Evolutionary conservation across 2,113 vertebrate species (phyloP), one percentile per base, ranked within the genome.

Genomic region (Colistium nudipinnis): DNA sequence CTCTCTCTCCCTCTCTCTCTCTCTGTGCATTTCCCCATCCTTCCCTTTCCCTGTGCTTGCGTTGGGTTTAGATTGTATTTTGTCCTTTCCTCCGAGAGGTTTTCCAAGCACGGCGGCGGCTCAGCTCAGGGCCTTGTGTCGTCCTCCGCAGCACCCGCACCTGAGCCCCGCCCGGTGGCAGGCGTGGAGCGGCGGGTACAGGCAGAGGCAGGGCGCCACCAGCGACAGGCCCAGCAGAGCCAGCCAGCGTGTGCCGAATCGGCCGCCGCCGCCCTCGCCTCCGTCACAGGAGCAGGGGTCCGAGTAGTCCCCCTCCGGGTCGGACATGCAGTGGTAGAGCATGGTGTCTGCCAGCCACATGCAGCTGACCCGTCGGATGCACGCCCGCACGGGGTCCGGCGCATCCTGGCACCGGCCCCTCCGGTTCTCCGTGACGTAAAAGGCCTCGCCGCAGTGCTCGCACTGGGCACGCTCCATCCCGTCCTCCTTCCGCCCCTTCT

Each of bases 281-380:
- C 95, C 96, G 70, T 99, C 97, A 1, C 98, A 99, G 8, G 97
- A 98, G 90, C 98, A 99, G 53, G 97, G 96, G 92, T 99, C 97
- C 2, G 94, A 97, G 48, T 98, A 99, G 90, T 99, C 98, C 51
- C 98, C 98, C 92, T 99, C 98, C 0, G 98, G 96, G 89, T 99
- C 98, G 1, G 98, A 99, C 98, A 99, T 98, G 92, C 98, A 99
- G 94, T 99, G 98, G 86, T 99, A 99, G 61, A 99, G 96, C 95
- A 99, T 94, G 84, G 95, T 98, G 93, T 99, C 97, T 20, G 98
- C 97, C 0, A 97, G 95, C 95, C 96, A 98, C 96, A 99, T 97
- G 88, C 96, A 99, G 94, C 98, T 99, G 87, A 94, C 94, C 55
- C 95, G 92, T 75, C 92, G 94, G 87, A 99, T 95, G 89, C 96